phyloP scores from a whole-genome alignment of 1,140 invertebrate genomes.

The Pseudoatta argentina region DNA sequence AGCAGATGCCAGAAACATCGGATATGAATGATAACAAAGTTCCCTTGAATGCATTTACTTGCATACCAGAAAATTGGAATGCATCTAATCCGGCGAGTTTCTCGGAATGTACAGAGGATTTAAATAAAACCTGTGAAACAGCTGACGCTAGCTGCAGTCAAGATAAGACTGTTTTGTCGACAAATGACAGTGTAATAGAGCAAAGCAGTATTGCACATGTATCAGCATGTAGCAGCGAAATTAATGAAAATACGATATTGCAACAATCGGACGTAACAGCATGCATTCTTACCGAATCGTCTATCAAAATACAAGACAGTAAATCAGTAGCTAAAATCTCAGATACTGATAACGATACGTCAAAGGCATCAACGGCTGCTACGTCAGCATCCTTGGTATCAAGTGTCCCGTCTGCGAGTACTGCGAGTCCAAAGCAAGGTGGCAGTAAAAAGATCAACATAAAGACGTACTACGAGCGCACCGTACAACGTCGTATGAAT shows the following conservation, averaged over 20 bases:
- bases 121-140: not conserved
- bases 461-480: constrained; percentile 81
- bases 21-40: constrained; percentile 5
- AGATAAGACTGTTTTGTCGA: not conserved
- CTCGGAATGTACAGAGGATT: not conserved
- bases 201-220: not conserved
- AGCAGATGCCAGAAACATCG: constrained; percentile 78
- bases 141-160: not conserved
- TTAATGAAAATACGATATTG: constrained; percentile 3
- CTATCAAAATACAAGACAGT: not conserved
- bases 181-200: not conserved
- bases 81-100: not conserved
- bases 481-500: constrained; percentile 75
- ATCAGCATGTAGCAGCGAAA: not conserved
- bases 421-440: not conserved
- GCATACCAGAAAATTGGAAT: not conserved
- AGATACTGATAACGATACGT: not conserved
- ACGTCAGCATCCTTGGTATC: not conserved
- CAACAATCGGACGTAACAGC: not conserved
- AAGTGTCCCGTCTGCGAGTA: not conserved
- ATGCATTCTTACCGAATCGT: not conserved
- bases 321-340: not conserved
- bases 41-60: not conserved
- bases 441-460: constrained; percentile 81
- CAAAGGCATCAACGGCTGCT: not conserved